phyloP scores from a whole-genome alignment of 37 sponge, comb jelly and placozoan species.

The Hormiphora californensis region DNA sequence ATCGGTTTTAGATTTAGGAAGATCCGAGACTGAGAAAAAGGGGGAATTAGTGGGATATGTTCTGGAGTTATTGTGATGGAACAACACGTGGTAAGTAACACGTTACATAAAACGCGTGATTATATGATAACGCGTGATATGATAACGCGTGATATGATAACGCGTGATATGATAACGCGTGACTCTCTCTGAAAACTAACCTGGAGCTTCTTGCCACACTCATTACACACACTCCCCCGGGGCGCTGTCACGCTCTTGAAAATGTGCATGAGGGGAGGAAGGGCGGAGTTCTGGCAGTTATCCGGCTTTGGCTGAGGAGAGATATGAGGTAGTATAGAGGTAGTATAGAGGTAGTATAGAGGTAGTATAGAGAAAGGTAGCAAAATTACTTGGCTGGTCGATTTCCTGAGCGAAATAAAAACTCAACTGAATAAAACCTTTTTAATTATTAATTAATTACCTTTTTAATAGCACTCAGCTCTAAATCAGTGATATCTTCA shows the following conservation, averaged over 20 bases:
- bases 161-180: neutral
- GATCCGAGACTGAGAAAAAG: neutral
- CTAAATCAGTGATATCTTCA: neutral
- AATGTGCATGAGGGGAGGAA: neutral
- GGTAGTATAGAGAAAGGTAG: too few relatives aligned
- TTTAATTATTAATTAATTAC: too few relatives aligned
- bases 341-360: too few relatives aligned
- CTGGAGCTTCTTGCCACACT: conserved; percentile 29
- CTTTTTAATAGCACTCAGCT: neutral
- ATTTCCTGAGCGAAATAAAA: too few relatives aligned
- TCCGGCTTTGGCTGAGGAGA: neutral
- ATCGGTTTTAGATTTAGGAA: neutral
- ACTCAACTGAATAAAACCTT: too few relatives aligned
- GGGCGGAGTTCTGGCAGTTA: neutral
- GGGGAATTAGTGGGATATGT: too few relatives aligned
- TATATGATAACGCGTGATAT: neutral
- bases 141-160: neutral
- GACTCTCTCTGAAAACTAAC: neutral
- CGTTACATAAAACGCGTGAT: neutral
- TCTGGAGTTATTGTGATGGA: too few relatives aligned
- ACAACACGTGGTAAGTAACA: too few relatives aligned
- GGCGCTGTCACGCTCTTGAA: conserved; percentile 31
- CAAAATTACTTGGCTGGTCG: too few relatives aligned
- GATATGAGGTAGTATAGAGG: too few relatives aligned
- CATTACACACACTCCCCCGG: conserved; percentile 18